Conservation (phyloP, 2,113 vertebrate genomes). For the Microtus montanus region DNA sequence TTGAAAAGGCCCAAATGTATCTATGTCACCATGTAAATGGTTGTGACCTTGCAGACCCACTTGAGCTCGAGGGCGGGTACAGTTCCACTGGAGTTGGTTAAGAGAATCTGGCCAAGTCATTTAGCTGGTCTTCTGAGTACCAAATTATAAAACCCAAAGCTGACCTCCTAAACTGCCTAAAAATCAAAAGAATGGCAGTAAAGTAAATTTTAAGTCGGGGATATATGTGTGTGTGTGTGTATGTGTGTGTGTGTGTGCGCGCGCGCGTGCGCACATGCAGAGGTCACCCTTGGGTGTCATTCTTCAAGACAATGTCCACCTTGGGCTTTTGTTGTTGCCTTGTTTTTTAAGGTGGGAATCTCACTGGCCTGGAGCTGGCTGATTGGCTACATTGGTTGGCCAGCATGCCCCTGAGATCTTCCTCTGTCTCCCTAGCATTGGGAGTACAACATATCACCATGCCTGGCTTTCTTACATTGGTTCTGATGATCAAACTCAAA, state of each 20-base stretch:
- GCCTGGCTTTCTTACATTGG: not conserved
- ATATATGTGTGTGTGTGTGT: not conserved
- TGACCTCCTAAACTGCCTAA: not conserved
- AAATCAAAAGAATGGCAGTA: not conserved
- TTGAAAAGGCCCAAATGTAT: not conserved
- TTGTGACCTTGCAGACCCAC: not conserved
- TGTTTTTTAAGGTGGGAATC: not conserved
- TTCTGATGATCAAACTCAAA: not conserved
- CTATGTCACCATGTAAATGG: not conserved
- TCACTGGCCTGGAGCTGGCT: not conserved
- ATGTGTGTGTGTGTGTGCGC: too few species aligned
- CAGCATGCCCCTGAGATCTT: not conserved
- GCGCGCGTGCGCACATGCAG: fast-evolving
- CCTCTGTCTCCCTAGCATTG: not conserved
- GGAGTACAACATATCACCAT: not conserved
- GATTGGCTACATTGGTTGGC: not conserved
- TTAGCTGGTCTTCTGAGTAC: not conserved
- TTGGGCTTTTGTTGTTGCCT: not conserved
- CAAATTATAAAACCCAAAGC: not conserved
- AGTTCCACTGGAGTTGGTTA: not conserved
- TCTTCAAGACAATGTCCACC: not conserved
- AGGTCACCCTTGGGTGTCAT: not conserved
- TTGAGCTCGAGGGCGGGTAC: too few species aligned
- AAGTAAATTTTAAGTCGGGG: not conserved
- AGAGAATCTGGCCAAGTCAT: not conserved